These are phyloP conservation scores for Microtus pennsylvanicus DNA, from an alignment of 2,113 vertebrate species.

Conservation along the genomic window DNA sequence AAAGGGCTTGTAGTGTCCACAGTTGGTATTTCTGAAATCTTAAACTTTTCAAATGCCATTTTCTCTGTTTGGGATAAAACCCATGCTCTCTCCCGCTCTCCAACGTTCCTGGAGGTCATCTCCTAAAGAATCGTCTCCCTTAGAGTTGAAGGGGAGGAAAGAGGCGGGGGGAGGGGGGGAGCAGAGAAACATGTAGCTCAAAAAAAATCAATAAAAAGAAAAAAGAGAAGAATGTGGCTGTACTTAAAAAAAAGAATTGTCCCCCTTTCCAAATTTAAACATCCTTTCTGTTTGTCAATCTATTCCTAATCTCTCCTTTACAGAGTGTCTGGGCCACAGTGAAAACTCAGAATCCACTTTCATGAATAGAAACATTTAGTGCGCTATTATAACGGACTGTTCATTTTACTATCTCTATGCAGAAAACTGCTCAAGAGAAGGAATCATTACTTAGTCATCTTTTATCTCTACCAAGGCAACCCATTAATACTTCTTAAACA, in stretches of 20 bases:
- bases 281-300: neutral
- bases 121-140: neutral
- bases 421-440: conserved; percentile 24
- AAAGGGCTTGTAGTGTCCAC: neutral
- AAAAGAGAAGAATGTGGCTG: too few relatives aligned
- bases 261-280: neutral
- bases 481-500: conserved; percentile 29
- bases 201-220: too few relatives aligned
- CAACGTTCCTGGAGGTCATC: neutral
- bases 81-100: neutral
- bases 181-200: too few relatives aligned
- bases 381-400: neutral
- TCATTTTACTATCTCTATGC: neutral
- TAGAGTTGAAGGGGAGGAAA: too few relatives aligned
- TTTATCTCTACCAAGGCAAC: conserved; percentile 6
- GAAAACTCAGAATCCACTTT: neutral
- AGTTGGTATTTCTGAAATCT: neutral
- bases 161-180: too few relatives aligned
- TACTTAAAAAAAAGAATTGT: neutral
- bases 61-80: neutral
- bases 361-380: conserved; percentile 35
- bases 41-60: neutral
- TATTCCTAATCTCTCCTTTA: neutral
- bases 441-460: conserved; percentile 32
- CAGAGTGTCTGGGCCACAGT: neutral